Base-by-base conservation (phyloP, 2,888 invertebrate species). In the Arge pagana region DNA sequence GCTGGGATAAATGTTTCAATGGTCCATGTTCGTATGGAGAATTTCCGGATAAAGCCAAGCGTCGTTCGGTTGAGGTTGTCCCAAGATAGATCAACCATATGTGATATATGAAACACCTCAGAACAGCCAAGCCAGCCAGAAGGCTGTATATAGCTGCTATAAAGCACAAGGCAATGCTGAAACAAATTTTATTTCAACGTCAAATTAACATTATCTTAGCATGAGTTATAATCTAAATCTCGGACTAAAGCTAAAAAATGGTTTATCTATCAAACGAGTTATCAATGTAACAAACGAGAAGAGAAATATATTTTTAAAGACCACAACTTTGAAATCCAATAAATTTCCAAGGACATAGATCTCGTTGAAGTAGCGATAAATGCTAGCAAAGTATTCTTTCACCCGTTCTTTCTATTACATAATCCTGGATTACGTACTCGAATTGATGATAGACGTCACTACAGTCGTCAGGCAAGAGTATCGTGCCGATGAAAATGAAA, bases 381-480 rank as follows among this genome's bases (percentile, higher is more conserved):
- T n/a, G n/a, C n/a, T n/a, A n/a, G n/a, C n/a, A n/a, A n/a, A n/a
- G n/a, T n/a, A n/a, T n/a, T n/a, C n/a, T n/a, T n/a, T n/a, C n/a
- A n/a, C n/a, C n/a, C n/a, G n/a, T n/a, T n/a, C n/a, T n/a, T n/a
- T n/a, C n/a, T n/a, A n/a, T n/a, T n/a, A n/a, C n/a, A n/a, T n/a
- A n/a, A n/a, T n/a, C n/a, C n/a, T n/a, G n/a, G n/a, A n/a, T n/a
- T 55, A 82, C 86, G 82, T 79, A 90, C 90, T 85, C 82, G 65
- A 86, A 85, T 64, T 90, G 86, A 72, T 84, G 85, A 74, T 92
- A 94, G 0, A 90, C 89, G 76, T 90, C 89, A 57, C 86, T 85
- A 76, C 94, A 94, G 72, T 93, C 89, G 68, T 89, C 87, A 2
- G 93, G 93, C 61, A 93, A 71, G 26, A 93, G 80, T 60, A 94